phyloP scores from a whole-genome alignment of 1,140 invertebrate species.

The Drosophila repletoides region DNA sequence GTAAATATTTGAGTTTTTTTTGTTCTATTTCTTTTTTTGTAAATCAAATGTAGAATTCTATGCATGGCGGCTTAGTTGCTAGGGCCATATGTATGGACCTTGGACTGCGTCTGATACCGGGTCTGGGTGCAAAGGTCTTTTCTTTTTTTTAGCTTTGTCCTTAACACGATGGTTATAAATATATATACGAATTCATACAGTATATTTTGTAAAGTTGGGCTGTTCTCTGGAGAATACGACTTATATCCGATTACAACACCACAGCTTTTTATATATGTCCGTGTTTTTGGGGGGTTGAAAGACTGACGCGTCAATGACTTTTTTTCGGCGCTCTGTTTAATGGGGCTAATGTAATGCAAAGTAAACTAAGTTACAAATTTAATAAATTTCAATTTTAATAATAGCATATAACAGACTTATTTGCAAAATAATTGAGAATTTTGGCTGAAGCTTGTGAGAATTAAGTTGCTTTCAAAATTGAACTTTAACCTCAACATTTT shows the following conservation, averaged over 20 bases:
- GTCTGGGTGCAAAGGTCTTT: constrained; percentile 24
- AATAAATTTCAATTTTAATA: constrained; percentile 37
- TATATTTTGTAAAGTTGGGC: constrained; percentile 13
- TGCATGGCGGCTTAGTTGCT: constrained; percentile 57
- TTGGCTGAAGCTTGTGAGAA: not conserved
- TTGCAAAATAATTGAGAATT: no score
- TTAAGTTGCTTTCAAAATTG: no score
- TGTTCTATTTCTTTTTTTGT: constrained; percentile 15
- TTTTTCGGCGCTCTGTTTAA: constrained; percentile 33
- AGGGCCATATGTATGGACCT: constrained; percentile 5
- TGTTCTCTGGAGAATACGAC: constrained; percentile 57
- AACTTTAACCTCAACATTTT: no score
- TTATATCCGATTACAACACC: constrained; percentile 79
- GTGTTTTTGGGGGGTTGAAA: constrained; percentile 35
- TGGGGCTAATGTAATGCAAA: constrained; percentile 43
- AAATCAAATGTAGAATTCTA: constrained; percentile 70
- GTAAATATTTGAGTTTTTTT: constrained; percentile 24
- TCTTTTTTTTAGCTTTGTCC: constrained; percentile 36
- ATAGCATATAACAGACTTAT: constrained; percentile 3
- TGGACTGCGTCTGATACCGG: constrained; percentile 1
- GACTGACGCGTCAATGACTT: constrained; percentile 3
- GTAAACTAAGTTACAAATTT: constrained; percentile 49
- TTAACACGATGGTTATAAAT: constrained; percentile 19
- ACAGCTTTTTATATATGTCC: constrained; percentile 44
- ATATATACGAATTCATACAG: not conserved